These are phyloP conservation scores for Dorcus parallelipipedus DNA, from an alignment of 2,888 invertebrate species.

Conservation along the genomic window DNA sequence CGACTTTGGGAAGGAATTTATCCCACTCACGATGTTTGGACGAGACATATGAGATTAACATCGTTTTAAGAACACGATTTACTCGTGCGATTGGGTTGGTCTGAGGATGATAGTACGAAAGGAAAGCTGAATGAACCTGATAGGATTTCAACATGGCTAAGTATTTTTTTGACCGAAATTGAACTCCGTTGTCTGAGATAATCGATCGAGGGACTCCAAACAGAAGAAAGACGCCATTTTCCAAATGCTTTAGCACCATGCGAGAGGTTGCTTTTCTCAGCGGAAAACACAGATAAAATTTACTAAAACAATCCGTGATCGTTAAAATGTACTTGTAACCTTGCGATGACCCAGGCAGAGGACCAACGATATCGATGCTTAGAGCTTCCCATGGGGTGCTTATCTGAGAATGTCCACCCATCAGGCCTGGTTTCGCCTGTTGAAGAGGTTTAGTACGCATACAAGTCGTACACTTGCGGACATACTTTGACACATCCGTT, in stretches of 20 bases:
- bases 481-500: too few species aligned
- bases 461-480: too few species aligned
- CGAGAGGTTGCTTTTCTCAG: constrained; percentile 1
- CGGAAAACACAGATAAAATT: constrained; percentile 12
- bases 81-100: too few species aligned
- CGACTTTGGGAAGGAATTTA: constrained; percentile 17
- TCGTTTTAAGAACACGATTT: constrained; percentile 26
- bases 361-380: constrained; percentile 23
- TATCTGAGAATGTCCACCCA: constrained; percentile 8
- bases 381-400: constrained; percentile 16
- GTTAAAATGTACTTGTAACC: constrained; percentile 20
- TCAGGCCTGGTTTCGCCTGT: too few species aligned
- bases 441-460: too few species aligned
- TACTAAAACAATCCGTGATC: constrained; percentile 18
- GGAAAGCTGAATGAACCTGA: constrained; percentile 9
- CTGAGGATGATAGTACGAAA: constrained; percentile 10
- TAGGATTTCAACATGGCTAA: constrained; percentile 1
- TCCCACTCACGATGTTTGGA: constrained; percentile 29
- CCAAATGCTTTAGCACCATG: constrained; percentile 5
- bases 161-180: constrained; percentile 15
- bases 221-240: constrained; percentile 16
- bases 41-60: constrained; percentile 30
- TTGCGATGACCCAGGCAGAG: constrained; percentile 6
- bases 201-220: constrained; percentile 18
- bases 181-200: constrained; percentile 20